Percentiles rank a stretch among this genome's conserved stretches.
Evolutionary conservation across 2,888 invertebrate genomes (phyloP).

Genomic region (Chrysodeixis includens): DNA sequence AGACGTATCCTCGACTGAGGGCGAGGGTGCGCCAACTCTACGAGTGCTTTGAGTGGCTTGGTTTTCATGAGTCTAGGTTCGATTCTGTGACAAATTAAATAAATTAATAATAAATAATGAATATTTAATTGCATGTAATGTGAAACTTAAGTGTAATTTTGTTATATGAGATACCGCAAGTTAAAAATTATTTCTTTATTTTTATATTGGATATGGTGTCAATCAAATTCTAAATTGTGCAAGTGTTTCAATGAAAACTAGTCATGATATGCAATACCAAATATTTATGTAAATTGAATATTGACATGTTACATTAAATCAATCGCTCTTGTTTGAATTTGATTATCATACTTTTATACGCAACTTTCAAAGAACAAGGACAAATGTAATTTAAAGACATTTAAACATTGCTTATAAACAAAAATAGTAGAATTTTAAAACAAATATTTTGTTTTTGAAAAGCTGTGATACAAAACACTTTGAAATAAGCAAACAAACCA

Average conservation of each 20-base stretch:
- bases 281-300: slow-evolving; percentile 32
- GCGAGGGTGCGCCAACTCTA: slow-evolving; percentile 74
- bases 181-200: too few relatives aligned
- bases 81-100: slow-evolving; percentile 61
- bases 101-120: neutral
- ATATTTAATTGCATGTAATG: neutral
- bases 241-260: slow-evolving; percentile 17
- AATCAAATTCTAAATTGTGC: slow-evolving; percentile 4
- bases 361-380: neutral
- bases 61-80: slow-evolving; percentile 60
- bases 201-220: slow-evolving; percentile 5
- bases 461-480: neutral
- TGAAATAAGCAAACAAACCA: too few relatives aligned
- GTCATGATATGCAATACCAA: slow-evolving; percentile 11
- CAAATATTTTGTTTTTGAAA: too few relatives aligned
- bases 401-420: neutral
- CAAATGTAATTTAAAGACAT: neutral
- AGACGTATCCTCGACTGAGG: slow-evolving; percentile 84
- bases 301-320: slow-evolving; percentile 49
- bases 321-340: slow-evolving; percentile 29
- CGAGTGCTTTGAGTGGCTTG: slow-evolving; percentile 37
- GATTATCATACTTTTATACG: slow-evolving; percentile 23
- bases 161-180: too few relatives aligned
- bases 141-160: too few relatives aligned
- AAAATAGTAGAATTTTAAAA: too few relatives aligned